Conservation (phyloP, 92 coral and sea anemone genomes). For the Umimayanthus chanpuru region DNA sequence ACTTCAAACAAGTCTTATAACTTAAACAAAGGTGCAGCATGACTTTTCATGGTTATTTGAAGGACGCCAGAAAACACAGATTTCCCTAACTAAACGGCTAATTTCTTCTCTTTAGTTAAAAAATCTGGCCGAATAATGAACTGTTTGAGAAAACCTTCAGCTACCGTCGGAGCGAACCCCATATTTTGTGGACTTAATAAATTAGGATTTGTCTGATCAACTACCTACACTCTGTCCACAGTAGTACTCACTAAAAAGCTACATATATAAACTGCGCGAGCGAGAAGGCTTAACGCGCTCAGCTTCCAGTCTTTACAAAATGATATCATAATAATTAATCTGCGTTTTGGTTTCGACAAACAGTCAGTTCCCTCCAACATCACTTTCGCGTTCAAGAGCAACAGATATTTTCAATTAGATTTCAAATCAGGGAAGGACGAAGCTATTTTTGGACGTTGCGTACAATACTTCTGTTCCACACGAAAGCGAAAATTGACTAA, state of each 20-base stretch:
- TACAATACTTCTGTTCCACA: conserved; percentile 37
- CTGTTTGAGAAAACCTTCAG: neutral
- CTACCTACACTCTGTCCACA: neutral
- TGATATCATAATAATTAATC: conserved; percentile 29
- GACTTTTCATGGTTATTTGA: neutral
- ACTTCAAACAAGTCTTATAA: no score
- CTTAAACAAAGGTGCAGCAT: neutral
- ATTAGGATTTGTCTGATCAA: neutral
- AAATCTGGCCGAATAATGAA: neutral
- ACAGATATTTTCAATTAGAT: conserved; percentile 16
- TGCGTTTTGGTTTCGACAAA: conserved; percentile 22
- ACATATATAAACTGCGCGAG: conserved; percentile 13
- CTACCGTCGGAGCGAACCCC: neutral
- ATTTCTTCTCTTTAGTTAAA: neutral
- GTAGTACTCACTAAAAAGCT: neutral
- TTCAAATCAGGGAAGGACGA: neutral
- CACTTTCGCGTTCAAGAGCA: conserved; percentile 39
- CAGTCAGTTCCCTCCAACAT: neutral
- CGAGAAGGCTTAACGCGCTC: conserved; percentile 18
- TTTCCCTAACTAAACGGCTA: neutral
- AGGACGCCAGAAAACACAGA: neutral
- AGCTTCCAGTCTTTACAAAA: conserved; percentile 35
- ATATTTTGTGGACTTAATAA: conserved; percentile 20
- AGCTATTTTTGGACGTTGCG: neutral
- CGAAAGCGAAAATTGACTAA: conserved; percentile 32